phyloP scores from a whole-genome alignment of 2,113 vertebrate genomes.

The Melanerpes aurifrons region DNA sequence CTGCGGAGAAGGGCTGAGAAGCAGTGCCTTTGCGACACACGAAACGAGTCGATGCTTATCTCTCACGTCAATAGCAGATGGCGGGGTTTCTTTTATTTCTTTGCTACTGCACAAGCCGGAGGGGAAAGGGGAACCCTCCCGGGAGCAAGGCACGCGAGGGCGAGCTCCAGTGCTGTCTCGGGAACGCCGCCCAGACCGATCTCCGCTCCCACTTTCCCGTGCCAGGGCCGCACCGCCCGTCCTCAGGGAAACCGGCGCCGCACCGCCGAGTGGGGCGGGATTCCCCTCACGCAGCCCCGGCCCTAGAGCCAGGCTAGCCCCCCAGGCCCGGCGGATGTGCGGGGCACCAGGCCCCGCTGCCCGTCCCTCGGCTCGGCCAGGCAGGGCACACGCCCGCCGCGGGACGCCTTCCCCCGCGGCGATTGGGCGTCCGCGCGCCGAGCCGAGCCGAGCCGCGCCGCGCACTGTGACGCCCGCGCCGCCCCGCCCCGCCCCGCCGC shows the following conservation, averaged over 20 bases:
- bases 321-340: neutral
- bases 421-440: neutral
- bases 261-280: neutral
- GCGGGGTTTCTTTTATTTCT: no score
- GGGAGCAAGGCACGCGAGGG: neutral
- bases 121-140: neutral
- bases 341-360: neutral
- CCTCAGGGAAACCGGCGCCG: neutral
- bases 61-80: accelerated
- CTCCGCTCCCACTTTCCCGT: neutral
- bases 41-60: accelerated
- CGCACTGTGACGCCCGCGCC: neutral
- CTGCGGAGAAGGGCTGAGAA: neutral
- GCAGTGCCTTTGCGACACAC: accelerated
- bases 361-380: no score
- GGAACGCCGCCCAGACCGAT: accelerated
- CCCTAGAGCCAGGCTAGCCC: neutral
- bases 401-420: neutral
- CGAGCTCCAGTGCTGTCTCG: neutral
- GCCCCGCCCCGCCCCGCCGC: neutral
- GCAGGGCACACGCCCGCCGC: no score
- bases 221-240: accelerated
- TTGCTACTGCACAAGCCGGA: accelerated
- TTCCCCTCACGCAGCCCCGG: no score
- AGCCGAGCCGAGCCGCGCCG: neutral